Base-by-base conservation (phyloP, 2,797 vertebrate genomes). In the Falco peregrinus region DNA sequence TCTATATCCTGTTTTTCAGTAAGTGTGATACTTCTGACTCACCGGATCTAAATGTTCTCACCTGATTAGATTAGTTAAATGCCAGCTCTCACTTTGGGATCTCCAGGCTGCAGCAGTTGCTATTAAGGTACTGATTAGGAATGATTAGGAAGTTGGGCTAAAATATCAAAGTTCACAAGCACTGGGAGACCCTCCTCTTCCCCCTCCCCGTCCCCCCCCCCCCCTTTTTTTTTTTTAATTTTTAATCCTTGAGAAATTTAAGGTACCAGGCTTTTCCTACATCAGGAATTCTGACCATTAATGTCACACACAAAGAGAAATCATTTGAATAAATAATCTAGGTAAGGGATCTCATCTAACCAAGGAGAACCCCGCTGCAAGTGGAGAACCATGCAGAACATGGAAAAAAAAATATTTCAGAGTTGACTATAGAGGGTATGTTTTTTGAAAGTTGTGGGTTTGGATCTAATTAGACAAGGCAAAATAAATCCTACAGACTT, bases 41-140 rank as follows among this genome's bases (percentile, higher is more conserved):
- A 65, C 82, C 2, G 0, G 51, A 93, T 89, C 91, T 93, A 60
- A 95, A 91, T 53, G 84, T 83, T 96, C 89, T 95, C n/a, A 75
- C 22, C 63, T 89, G 90, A 96, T 94, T 91, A 94, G 56, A 92
- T 93, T 89, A 94, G 60, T 74, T 89, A 97, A 97, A 96, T 95
- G 89, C 82, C 95, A 97, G 0, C 24, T 94, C 83, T 93, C 94
- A 95, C 86, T 95, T 91, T 91, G 90, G 84, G 64, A 96, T 85
- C 89, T 83, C 33, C 29, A 75, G 57, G 37, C 88, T 95, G 74
- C 85, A 85, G 69, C 63, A 85, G 81, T 57, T 91, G 65, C 50
- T 91, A 90, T 95, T 93, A 94, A 87, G 61, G 11, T 96, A 89
- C 90, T 90, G 89, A 96, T 93, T 93, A 53, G 75, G 95, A 94